phyloP scores from a whole-genome alignment of 2,888 invertebrate species.

The Ernsta delagoae region DNA sequence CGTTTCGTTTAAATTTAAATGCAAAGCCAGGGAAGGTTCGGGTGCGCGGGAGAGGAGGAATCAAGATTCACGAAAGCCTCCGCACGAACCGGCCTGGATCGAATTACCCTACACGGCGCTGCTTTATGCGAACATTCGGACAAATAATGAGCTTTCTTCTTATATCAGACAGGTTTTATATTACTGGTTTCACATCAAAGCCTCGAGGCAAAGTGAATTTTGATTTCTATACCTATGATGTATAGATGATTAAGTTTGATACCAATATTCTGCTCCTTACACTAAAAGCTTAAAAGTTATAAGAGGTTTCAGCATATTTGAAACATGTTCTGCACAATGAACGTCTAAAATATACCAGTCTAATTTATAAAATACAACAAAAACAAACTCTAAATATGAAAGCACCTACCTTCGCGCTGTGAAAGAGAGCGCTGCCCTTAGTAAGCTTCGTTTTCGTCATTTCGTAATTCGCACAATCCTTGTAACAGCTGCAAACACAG shows the following conservation, averaged over 20 bases:
- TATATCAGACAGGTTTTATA: slow-evolving; percentile 29
- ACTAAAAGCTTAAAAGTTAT: background rate
- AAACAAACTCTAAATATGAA: slow-evolving; percentile 24
- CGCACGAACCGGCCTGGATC: slow-evolving; percentile 59
- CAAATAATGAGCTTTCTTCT: slow-evolving; percentile 38
- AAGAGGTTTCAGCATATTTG: background rate
- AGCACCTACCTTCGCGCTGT: slow-evolving; percentile 89
- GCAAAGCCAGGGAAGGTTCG: slow-evolving; percentile 59
- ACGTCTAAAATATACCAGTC: slow-evolving; percentile 32
- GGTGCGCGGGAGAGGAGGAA: slow-evolving; percentile 56
- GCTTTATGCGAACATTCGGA: slow-evolving; percentile 38
- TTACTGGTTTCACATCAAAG: slow-evolving; percentile 26
- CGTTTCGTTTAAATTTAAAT: slow-evolving; percentile 59
- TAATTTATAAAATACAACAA: slow-evolving; percentile 46
- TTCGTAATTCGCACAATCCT: slow-evolving; percentile 51
- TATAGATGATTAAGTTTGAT: background rate
- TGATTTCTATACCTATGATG: background rate
- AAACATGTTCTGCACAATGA: background rate
- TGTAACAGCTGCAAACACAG: slow-evolving; percentile 61
- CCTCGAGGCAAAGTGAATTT: background rate
- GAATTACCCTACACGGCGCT: slow-evolving; percentile 52
- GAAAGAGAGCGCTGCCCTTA: slow-evolving; percentile 87
- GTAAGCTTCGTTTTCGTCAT: slow-evolving; percentile 86
- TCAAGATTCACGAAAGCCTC: slow-evolving; percentile 64
- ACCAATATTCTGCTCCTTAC: background rate